A percentile compares a stretch with the other conserved stretches of the same genome.
Conservation (phyloP, 2,797 vertebrate species). For the Acropternis orthonyx region DNA sequence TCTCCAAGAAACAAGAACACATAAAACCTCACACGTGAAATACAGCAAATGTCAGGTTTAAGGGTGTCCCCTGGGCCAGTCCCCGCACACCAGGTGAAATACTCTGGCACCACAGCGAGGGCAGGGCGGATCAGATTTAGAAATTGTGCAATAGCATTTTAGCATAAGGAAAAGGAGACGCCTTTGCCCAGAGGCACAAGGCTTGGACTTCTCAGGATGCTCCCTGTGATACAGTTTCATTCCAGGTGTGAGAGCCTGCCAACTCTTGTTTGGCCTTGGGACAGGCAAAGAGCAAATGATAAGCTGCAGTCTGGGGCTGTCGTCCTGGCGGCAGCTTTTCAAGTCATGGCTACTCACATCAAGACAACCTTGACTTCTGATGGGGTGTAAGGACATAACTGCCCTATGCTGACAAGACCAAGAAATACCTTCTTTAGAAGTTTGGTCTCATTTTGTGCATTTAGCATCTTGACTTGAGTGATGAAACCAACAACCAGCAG, state of each 20-base stretch:
- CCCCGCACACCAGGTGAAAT: not conserved
- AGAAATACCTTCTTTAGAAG: not conserved
- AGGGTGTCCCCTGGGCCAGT: not conserved
- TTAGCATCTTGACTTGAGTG: not conserved
- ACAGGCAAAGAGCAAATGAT: not conserved
- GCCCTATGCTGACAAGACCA: not conserved
- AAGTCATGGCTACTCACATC: not conserved
- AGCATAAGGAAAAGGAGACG: not conserved
- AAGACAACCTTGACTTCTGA: not conserved
- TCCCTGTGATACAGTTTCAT: not conserved
- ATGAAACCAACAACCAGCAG: not conserved
- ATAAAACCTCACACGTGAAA: not conserved
- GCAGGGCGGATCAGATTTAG: not conserved
- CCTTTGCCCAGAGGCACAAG: not conserved
- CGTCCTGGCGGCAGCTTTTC: not conserved
- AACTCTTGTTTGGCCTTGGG: slow-evolving; percentile 10
- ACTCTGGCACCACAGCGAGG: rapidly evolving
- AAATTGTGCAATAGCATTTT: not conserved
- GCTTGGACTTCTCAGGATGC: not conserved
- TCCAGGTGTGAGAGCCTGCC: not conserved
- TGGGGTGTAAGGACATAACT: not conserved
- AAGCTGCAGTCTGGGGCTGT: not conserved
- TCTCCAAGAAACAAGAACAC: not conserved
- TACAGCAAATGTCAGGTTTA: not conserved
- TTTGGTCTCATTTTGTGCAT: not conserved